These are phyloP conservation scores for Ailuropoda melanoleuca DNA, from an alignment of 2,113 vertebrate genomes.

Conservation along the genomic window DNA sequence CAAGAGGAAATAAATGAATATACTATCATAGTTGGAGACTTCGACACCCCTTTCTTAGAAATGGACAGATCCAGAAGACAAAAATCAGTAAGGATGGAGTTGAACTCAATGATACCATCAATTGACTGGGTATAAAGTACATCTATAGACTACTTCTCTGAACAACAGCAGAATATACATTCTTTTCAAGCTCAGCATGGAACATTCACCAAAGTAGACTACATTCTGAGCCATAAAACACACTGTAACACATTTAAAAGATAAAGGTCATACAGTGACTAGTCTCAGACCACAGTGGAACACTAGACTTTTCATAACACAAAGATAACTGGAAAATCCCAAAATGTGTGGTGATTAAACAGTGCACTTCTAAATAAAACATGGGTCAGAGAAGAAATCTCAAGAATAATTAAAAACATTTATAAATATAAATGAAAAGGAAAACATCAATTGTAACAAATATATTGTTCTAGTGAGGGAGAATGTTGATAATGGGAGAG, in stretches of 20 bases:
- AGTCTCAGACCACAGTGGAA: not conserved
- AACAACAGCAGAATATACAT: not conserved
- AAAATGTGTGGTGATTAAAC: not conserved
- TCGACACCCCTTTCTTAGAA: not conserved
- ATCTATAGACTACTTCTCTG: not conserved
- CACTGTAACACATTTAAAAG: not conserved
- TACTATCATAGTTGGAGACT: not conserved
- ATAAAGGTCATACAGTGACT: not conserved
- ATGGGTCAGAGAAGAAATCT: not conserved
- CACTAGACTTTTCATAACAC: not conserved
- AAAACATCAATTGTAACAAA: not conserved
- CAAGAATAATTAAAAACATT: not conserved
- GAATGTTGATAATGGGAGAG: not conserved
- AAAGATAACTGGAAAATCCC: not conserved
- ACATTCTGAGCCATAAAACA: not conserved
- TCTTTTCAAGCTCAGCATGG: not conserved
- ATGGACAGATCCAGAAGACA: not conserved
- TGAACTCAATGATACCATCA: not conserved
- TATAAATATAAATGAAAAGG: not conserved
- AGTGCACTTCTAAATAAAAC: not conserved
- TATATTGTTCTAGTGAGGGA: not conserved
- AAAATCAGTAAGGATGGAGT: not conserved
- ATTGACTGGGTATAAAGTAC: not conserved
- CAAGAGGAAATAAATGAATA: not conserved
- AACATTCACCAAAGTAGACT: not conserved